phyloP scores from a whole-genome alignment of 2,113 vertebrate species.

The Riparia riparia region DNA sequence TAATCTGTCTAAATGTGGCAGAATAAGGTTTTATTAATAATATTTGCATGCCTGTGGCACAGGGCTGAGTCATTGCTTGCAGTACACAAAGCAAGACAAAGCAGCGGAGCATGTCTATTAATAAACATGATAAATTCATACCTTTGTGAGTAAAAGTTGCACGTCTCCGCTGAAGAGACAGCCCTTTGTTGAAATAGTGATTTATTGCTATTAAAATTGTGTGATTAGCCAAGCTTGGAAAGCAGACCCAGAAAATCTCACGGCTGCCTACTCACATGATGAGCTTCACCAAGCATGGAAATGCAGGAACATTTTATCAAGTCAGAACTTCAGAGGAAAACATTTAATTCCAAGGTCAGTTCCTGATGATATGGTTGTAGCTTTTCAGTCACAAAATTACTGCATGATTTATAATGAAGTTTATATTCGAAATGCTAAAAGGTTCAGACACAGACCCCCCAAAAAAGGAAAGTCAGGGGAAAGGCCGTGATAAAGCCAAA shows the following conservation, averaged over 20 bases:
- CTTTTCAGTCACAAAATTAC: background rate
- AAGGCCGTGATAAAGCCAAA: conserved; percentile 8
- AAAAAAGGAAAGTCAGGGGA: background rate
- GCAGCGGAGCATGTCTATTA: conserved; percentile 26
- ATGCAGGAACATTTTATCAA: conserved; percentile 8
- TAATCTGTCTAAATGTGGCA: conserved; percentile 51
- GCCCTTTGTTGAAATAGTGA: conserved; percentile 36
- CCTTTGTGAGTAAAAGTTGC: conserved; percentile 31
- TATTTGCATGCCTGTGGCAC: background rate
- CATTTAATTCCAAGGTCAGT: conserved; percentile 21
- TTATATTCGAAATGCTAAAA: background rate
- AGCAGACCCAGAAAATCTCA: conserved; percentile 52
- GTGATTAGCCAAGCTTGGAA: conserved; percentile 47
- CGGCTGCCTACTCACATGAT: conserved; percentile 8
- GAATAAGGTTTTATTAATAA: conserved; percentile 48
- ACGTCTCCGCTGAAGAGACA: background rate
- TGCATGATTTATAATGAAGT: background rate
- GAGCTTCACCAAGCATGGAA: conserved; percentile 31
- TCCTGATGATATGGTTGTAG: background rate
- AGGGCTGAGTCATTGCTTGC: background rate
- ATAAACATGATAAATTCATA: conserved; percentile 30
- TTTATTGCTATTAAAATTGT: conserved; percentile 51
- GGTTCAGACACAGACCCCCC: background rate
- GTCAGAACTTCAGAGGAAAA: background rate
- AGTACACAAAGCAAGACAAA: conserved; percentile 19